Base-by-base conservation (phyloP, 1,140 invertebrate species). In the Cheumatopsyche charites region DNA sequence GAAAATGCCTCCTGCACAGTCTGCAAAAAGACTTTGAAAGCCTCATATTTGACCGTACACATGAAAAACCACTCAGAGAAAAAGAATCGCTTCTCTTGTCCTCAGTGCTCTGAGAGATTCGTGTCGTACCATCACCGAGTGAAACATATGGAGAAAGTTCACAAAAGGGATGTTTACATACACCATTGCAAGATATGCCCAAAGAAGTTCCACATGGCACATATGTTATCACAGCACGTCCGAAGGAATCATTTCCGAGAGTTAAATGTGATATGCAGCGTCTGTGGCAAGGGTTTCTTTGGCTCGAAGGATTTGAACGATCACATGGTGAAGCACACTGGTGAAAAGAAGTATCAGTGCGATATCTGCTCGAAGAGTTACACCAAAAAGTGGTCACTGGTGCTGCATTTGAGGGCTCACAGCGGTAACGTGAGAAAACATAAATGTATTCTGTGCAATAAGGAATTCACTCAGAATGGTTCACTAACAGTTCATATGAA, bases 401-500 rank as follows among this genome's bases (percentile, higher is more conserved):
- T n/a, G n/a, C n/a, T n/a, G n/a, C n/a, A n/a, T n/a, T 15, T 69
- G 1, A 29, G 15, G 5, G 67, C 23, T 15, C 67, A 69, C 26
- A 45, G 58, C 49, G 36, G 9, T 15, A 58, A 58, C 21, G 26
- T 69, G 11, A 55, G 26, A 29, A 6, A 12, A 5, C 49, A 58
- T 25, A 25, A 25, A 1, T 69, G 67, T 19, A 9, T 12, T 5
- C 4, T 26, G 15, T 69, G 67, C 29, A 25, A 17, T 13, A 15
- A 26, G 13, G 19, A 19, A 2, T 69, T 69, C 26, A 80, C 82
- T 73, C 81, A 83, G 75, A 82, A 82, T 68, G 82, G 81, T 62
- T 81, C 81, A 42, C 62, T 83, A 9, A 82, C 82, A 55, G 80
- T 79, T 0, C 82, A n/a, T n/a, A n/a, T n/a, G n/a, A n/a, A n/a